A percentile compares a stretch with the other conserved stretches of the same genome.
These are phyloP conservation scores for Linnaemya vulpina DNA, from an alignment of 2,888 invertebrate species.

Conservation along the genomic window DNA sequence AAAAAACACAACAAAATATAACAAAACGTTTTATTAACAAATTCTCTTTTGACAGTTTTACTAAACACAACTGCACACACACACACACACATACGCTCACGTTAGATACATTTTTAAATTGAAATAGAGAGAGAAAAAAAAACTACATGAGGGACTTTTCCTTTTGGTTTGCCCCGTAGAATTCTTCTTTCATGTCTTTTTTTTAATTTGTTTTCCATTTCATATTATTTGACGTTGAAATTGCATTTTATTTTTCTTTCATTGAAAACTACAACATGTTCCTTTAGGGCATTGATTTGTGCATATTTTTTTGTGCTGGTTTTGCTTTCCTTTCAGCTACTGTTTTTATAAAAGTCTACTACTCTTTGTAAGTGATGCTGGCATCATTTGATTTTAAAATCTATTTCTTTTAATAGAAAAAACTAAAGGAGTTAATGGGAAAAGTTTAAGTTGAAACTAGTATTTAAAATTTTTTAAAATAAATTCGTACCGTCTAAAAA, in stretches of 20 bases:
- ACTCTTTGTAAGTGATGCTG: background rate
- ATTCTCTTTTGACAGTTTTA: slow-evolving; percentile 71
- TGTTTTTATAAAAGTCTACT: slow-evolving; percentile 24
- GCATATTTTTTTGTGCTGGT: slow-evolving; percentile 50
- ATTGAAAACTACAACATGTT: slow-evolving; percentile 60
- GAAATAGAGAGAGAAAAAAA: slow-evolving; percentile 23
- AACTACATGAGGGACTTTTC: slow-evolving; percentile 57
- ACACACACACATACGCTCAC: background rate
- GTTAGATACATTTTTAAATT: slow-evolving; percentile 11
- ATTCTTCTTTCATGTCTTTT: slow-evolving; percentile 17
- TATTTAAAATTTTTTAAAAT: background rate
- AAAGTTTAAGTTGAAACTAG: background rate
- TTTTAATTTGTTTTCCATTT: slow-evolving; percentile 20
- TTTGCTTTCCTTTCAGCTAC: slow-evolving; percentile 42
- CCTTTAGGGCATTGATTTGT: slow-evolving; percentile 70
- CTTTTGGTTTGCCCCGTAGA: slow-evolving; percentile 29
- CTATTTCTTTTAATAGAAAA: background rate
- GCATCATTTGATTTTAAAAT: background rate
- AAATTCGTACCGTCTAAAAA: too few relatives aligned
- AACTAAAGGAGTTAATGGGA: background rate
- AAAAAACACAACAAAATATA: slow-evolving; percentile 40
- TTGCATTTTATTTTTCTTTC: slow-evolving; percentile 34
- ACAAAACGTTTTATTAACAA: slow-evolving; percentile 71
- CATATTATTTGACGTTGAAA: slow-evolving; percentile 63
- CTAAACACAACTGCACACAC: slow-evolving; percentile 16